These are phyloP conservation scores for Rhineura floridana DNA, from an alignment of 2,113 vertebrate genomes.

Conservation along the genomic window DNA sequence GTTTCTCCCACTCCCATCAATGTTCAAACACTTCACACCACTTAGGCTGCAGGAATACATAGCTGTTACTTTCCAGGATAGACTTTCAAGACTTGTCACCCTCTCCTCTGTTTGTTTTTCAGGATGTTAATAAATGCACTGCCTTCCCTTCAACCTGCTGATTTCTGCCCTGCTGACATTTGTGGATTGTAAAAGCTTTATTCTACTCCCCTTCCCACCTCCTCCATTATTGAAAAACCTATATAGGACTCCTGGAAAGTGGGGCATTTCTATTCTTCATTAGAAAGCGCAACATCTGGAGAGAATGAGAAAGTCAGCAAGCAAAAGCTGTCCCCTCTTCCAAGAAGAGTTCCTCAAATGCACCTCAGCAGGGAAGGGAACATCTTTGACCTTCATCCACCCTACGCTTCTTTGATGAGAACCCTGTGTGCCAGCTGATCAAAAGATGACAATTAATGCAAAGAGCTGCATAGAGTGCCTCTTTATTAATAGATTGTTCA, in stretches of 20 bases:
- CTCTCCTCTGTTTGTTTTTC: neutral
- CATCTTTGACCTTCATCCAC: neutral
- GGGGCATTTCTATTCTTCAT: neutral
- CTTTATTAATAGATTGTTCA: neutral
- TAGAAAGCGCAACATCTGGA: neutral
- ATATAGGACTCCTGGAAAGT: neutral
- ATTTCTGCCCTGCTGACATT: conserved; percentile 13
- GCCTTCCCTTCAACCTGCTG: conserved; percentile 1
- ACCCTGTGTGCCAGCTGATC: neutral
- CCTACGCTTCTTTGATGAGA: neutral
- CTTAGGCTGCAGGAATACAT: neutral
- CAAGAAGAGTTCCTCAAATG: conserved; percentile 12
- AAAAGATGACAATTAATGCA: conserved; percentile 14
- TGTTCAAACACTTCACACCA: neutral
- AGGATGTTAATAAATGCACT: conserved; percentile 4
- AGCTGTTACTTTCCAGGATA: neutral
- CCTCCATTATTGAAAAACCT: neutral
- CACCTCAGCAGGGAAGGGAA: neutral
- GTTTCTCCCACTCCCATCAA: neutral
- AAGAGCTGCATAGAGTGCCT: neutral
- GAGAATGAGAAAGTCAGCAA: conserved; percentile 2
- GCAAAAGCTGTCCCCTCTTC: neutral
- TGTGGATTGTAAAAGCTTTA: conserved; percentile 2
- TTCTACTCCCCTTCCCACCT: neutral
- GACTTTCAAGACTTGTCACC: neutral